Base-by-base conservation (phyloP, 2,888 invertebrate genomes). In the Coelopa pilipes region DNA sequence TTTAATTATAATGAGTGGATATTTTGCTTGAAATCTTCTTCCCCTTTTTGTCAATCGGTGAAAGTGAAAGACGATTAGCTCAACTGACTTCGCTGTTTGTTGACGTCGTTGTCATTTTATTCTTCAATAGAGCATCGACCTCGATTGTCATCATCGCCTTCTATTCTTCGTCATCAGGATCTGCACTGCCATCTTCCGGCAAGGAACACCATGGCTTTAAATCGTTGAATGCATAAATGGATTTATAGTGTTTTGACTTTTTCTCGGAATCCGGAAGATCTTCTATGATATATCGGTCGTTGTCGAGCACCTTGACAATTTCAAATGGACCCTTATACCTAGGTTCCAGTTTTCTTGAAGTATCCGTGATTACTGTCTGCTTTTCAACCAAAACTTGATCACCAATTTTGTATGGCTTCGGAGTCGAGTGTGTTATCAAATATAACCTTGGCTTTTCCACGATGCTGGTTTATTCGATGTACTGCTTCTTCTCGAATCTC, bases 251-350 rank as follows among this genome's bases (percentile, higher is more conserved):
- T 15, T 78, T 70, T 55, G 76, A 76, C 1, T 74, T 78, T 62
- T 78, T 62, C 46, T 75, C 65, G 0, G 78, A 72, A 7, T 75
- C 78, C 1, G 77, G 75, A n/a, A 82, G 62, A 62, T 81, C 80
- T 72, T 75, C 73, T 45, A 81, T n/a, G 1, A 79, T 60, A 53
- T 81, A 80, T 2, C 80, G 70, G 53, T 81, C 79, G 34, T 77
- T 76, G 10, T 73, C 68, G 15, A 80, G 70, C 1, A 67, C 75
- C 68, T 77, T 70, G 12, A 67, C 74, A 15, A 80, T 71, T 11
- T 78, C 50, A 67, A 79, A 80, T 10, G 79, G 78, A 3, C 81
- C 80, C 49, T 76, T 78, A 34, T 75, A 80, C 11, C 72, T 74
- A 13, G 78, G 78, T 69, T 77, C 74, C 45, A 79, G 66, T 70